phyloP scores from a whole-genome alignment of 1,140 invertebrate species.

The Sycophaga agraensis region DNA sequence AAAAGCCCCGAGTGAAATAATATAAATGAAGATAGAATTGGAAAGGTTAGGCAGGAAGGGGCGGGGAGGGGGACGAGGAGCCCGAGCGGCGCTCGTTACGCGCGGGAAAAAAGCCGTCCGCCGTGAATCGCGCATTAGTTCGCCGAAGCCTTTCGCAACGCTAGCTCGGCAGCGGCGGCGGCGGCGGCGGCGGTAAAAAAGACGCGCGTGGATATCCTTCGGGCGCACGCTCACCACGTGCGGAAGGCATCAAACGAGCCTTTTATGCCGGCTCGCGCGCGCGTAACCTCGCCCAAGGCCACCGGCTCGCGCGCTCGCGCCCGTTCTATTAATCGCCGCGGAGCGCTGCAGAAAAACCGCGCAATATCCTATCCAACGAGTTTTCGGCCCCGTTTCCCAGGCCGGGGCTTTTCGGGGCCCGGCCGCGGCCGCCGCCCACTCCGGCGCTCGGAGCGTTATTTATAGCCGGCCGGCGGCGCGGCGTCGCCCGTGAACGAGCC shows the following conservation, averaged over 20 bases:
- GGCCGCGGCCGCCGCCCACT: neutral
- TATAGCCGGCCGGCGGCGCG: too few relatives aligned
- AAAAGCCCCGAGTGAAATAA: too few relatives aligned
- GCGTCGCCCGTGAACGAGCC: too few relatives aligned
- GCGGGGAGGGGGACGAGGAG: too few relatives aligned
- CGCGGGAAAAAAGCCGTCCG: conserved; percentile 22
- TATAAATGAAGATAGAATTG: too few relatives aligned
- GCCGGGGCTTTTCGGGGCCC: neutral
- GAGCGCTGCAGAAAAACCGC: conserved; percentile 5
- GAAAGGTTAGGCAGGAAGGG: too few relatives aligned
- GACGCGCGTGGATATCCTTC: conserved; percentile 17
- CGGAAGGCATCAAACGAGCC: conserved; percentile 21
- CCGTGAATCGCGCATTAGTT: conserved; percentile 31
- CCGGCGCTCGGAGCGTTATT: too few relatives aligned
- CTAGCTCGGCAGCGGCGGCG: neutral
- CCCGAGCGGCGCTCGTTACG: too few relatives aligned
- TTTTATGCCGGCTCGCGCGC: conserved; percentile 20
- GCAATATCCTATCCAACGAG: conserved; percentile 14
- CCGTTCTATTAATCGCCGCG: conserved; percentile 20
- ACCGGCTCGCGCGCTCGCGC: too few relatives aligned
- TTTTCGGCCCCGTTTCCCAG: neutral
- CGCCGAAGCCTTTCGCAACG: conserved; percentile 11
- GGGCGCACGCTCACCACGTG: conserved; percentile 10
- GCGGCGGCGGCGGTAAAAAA: conserved; percentile 15
- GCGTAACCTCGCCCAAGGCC: conserved; percentile 24